phyloP scores from a whole-genome alignment of 1,140 invertebrate genomes.

The Telenomus remus region DNA sequence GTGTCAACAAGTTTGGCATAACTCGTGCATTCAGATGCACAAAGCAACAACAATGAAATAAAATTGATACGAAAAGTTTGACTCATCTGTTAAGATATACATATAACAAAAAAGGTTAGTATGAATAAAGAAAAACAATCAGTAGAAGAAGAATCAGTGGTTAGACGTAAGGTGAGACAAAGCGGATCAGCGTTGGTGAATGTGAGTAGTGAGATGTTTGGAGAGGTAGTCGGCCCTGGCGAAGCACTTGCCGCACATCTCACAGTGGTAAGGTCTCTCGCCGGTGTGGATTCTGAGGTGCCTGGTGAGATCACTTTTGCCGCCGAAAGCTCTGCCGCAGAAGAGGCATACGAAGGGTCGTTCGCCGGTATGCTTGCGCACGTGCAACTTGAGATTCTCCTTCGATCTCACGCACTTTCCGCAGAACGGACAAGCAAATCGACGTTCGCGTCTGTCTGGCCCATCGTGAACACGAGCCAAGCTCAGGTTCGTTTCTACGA shows the following conservation, averaged over 20 bases:
- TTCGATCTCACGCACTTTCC: conserved; percentile 91
- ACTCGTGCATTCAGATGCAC: too few relatives aligned
- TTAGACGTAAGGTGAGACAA: background rate
- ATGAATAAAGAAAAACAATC: too few relatives aligned
- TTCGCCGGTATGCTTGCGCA: conserved; percentile 91
- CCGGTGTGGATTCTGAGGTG: conserved; percentile 91
- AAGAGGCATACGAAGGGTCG: conserved; percentile 91
- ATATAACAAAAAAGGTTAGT: too few relatives aligned
- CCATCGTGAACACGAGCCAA: conserved; percentile 64
- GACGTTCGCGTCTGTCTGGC: conserved; percentile 71
- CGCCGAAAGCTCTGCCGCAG: conserved; percentile 89
- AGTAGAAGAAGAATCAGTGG: background rate
- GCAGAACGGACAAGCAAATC: conserved; percentile 91
- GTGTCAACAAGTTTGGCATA: too few relatives aligned
- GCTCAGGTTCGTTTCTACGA: conserved; percentile 57
- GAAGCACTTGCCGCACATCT: conserved; percentile 93
- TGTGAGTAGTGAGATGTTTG: conserved; percentile 92
- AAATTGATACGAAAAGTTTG: too few relatives aligned
- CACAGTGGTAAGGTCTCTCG: conserved; percentile 90
- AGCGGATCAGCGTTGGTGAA: conserved; percentile 78
- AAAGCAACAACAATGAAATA: too few relatives aligned
- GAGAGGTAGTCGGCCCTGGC: conserved; percentile 92
- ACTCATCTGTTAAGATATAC: too few relatives aligned
- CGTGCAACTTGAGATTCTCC: conserved; percentile 91
- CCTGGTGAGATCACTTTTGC: conserved; percentile 89